Evolutionary conservation across 2,113 vertebrate species (phyloP), one percentile per base, ranked within the genome.

Genomic region (Carassius auratus): DNA sequence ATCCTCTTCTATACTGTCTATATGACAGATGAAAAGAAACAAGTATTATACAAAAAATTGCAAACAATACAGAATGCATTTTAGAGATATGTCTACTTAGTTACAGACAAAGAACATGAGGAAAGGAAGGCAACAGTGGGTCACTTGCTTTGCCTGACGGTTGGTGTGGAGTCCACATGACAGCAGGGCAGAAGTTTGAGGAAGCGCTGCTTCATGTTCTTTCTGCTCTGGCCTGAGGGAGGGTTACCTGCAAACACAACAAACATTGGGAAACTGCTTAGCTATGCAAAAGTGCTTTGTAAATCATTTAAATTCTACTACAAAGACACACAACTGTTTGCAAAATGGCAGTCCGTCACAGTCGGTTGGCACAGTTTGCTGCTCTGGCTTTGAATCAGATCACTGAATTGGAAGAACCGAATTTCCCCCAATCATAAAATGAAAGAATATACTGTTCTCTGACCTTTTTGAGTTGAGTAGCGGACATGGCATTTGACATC

Each of bases 1-100:
- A 83, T 99, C 98, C 95, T 99, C 98, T 92, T 99, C 98, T 85
- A 97, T 93, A 89, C 97, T 99, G 94, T 99, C 98, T 99, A 97
- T 88, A 90, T 91, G 85, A 87, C 85, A 57, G 12, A 50, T 81
- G 26, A 81, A 48, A 30, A 75, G 17, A 59, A 13, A 6, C 9
- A n/a, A 21, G 2, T 45, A n/a, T n/a, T 19, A 71, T 36, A 38
- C 21, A 33, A 10, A 68, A 61, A 42, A 84, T 21, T 79, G 30
- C 1, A 36, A 36, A 74, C 21, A 14, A 19, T 33, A n/a, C 17
- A 59, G 10, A 21, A 77, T 77, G 12, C 30, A 77, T 36, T 12
- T 73, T 12, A 73, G 10, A 48, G 10, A 48, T 74, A 23, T n/a
- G 15, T 12, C 17, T 73, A 42, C 38, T 71, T 17, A 36, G 30